These are phyloP conservation scores for Prosapia bicincta DNA, from an alignment of 2,888 invertebrate genomes.

Conservation along the genomic window DNA sequence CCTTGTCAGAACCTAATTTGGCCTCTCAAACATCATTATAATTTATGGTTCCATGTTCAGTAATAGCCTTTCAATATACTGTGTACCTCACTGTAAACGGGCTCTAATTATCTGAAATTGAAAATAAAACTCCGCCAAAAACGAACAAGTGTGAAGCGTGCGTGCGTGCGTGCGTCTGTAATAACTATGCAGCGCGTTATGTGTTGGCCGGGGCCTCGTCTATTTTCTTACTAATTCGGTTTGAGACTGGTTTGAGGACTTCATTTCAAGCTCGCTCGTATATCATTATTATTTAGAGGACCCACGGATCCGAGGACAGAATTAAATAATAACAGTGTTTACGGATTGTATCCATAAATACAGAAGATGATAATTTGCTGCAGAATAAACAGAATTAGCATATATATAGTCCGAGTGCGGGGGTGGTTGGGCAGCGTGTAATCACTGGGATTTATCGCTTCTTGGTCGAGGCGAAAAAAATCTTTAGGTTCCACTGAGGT, in stretches of 20 bases:
- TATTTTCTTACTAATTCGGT: not conserved
- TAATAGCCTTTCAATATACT: not conserved
- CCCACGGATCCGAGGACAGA: not conserved
- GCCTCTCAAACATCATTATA: not conserved
- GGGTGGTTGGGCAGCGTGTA: not conserved
- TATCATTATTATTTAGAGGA: not conserved
- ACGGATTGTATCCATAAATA: not conserved
- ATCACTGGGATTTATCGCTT: too few relatives aligned
- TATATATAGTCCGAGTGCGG: not conserved
- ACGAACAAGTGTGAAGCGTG: not conserved
- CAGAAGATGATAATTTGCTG: not conserved
- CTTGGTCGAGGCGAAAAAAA: too few relatives aligned
- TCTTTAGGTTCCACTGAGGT: too few relatives aligned
- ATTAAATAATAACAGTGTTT: not conserved
- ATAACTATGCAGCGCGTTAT: not conserved
- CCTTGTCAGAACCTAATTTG: not conserved
- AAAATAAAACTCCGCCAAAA: not conserved
- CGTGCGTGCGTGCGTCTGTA: not conserved
- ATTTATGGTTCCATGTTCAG: not conserved
- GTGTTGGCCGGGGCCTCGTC: not conserved
- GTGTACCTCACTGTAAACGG: not conserved
- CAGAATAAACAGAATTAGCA: not conserved
- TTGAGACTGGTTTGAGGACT: not conserved
- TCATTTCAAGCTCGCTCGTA: not conserved
- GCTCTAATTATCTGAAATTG: not conserved